phyloP scores from a whole-genome alignment of 2,888 invertebrate species.

The Subacronicta megacephala region DNA sequence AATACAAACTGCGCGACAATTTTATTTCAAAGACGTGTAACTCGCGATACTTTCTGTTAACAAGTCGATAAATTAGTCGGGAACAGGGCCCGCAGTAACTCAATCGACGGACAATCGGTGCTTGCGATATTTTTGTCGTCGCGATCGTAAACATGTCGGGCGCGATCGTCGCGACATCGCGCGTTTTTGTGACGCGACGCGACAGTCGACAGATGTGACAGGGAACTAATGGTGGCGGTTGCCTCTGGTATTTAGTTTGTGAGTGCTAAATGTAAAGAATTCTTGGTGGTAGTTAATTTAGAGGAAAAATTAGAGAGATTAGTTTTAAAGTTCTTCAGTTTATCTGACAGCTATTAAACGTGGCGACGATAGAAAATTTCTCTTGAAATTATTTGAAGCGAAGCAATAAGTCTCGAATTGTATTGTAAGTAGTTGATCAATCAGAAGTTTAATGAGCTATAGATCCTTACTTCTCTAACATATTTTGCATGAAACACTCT shows the following conservation, averaged over 20 bases:
- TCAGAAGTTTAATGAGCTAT: too few species aligned
- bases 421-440: too few species aligned
- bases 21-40: slow-evolving; percentile 42
- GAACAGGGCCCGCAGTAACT: slow-evolving; percentile 72
- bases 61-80: slow-evolving; percentile 75
- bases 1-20: slow-evolving; percentile 51
- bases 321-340: slow-evolving; percentile 21
- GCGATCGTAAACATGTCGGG: slow-evolving; percentile 80
- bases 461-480: too few species aligned
- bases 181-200: slow-evolving; percentile 61
- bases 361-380: neutral
- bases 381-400: neutral
- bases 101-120: slow-evolving; percentile 75
- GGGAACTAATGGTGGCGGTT: slow-evolving; percentile 52
- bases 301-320: slow-evolving; percentile 18
- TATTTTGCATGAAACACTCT: too few species aligned
- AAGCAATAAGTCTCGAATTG: neutral
- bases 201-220: slow-evolving; percentile 62
- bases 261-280: slow-evolving; percentile 49
- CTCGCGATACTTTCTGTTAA: slow-evolving; percentile 60
- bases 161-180: slow-evolving; percentile 59
- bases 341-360: slow-evolving; percentile 33
- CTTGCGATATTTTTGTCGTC: slow-evolving; percentile 82
- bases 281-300: slow-evolving; percentile 41
- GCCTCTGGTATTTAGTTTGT: slow-evolving; percentile 43